phyloP scores from a whole-genome alignment of 2,113 vertebrate species.

The Sylvilagus bachmani region DNA sequence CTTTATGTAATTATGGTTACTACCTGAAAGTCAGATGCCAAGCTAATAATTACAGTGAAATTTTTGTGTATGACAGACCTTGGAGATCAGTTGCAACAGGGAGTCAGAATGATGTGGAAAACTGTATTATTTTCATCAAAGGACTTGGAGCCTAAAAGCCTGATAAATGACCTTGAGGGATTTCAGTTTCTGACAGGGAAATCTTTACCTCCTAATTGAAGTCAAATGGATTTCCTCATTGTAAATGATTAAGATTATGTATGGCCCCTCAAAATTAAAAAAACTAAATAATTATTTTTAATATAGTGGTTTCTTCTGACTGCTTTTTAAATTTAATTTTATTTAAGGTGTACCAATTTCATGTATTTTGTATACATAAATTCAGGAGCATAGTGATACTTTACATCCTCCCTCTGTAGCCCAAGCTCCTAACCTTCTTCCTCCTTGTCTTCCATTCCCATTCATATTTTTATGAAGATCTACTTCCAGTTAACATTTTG shows the following conservation, averaged over 20 bases:
- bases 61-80: neutral
- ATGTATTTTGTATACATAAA: too few relatives aligned
- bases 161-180: conserved; percentile 11
- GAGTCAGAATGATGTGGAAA: neutral
- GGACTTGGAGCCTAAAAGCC: conserved; percentile 50
- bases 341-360: too few relatives aligned
- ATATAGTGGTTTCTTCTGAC: neutral
- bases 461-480: too few relatives aligned
- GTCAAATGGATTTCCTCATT: conserved; percentile 64
- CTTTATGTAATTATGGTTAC: neutral
- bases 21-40: neutral
- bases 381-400: too few relatives aligned
- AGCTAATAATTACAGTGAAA: neutral
- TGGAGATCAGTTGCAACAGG: neutral
- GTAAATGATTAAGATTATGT: conserved; percentile 32
- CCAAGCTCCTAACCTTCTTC: too few relatives aligned
- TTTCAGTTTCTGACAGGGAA: conserved; percentile 69
- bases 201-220: conserved; percentile 68
- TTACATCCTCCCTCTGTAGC: too few relatives aligned
- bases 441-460: too few relatives aligned
- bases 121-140: conserved; percentile 19
- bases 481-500: neutral
- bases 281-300: neutral
- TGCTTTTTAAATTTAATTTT: neutral
- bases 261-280: neutral